phyloP scores from a whole-genome alignment of 2,888 invertebrate genomes.

The Miltochrista miniata region DNA sequence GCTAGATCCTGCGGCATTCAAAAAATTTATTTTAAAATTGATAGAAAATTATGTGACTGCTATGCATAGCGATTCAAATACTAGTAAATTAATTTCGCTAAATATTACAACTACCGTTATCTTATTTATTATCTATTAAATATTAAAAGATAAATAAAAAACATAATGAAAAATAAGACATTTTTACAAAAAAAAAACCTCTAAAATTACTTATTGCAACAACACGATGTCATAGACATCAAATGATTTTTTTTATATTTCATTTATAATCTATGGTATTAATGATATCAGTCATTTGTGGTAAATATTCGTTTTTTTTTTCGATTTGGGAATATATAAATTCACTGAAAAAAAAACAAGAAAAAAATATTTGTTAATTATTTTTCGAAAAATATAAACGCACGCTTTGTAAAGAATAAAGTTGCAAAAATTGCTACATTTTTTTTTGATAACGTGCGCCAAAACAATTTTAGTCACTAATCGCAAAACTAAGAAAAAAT shows the following conservation, averaged over 20 bases:
- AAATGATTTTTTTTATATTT: conserved; percentile 36
- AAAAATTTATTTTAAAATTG: too few relatives aligned
- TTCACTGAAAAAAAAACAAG: conserved; percentile 20
- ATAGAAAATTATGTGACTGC: too few relatives aligned
- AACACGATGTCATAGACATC: conserved; percentile 59
- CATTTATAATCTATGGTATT: conserved; percentile 41
- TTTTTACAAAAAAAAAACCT: conserved; percentile 59
- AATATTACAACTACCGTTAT: conserved; percentile 1
- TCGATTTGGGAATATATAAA: conserved; percentile 25
- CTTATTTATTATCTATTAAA: conserved; percentile 6
- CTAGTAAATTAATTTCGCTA: conserved; percentile 1
- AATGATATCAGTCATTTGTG: conserved; percentile 58
- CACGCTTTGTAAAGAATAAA: not conserved
- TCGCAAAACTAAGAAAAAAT: conserved; percentile 67
- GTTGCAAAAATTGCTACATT: not conserved
- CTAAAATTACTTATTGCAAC: conserved; percentile 73
- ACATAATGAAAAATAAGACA: conserved; percentile 36
- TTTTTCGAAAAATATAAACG: conserved; percentile 1
- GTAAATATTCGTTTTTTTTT: conserved; percentile 35
- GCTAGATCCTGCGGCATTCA: too few relatives aligned
- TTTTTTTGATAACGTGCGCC: conserved; percentile 21
- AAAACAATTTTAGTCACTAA: conserved; percentile 37
- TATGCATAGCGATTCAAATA: not conserved
- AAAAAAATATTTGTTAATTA: conserved; percentile 9
- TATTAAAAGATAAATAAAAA: conserved; percentile 24